A percentile compares a stretch with the other conserved stretches of the same genome.
These are phyloP conservation scores for Pteropus alecto DNA, from an alignment of 2,113 vertebrate genomes.

Conservation along the genomic window DNA sequence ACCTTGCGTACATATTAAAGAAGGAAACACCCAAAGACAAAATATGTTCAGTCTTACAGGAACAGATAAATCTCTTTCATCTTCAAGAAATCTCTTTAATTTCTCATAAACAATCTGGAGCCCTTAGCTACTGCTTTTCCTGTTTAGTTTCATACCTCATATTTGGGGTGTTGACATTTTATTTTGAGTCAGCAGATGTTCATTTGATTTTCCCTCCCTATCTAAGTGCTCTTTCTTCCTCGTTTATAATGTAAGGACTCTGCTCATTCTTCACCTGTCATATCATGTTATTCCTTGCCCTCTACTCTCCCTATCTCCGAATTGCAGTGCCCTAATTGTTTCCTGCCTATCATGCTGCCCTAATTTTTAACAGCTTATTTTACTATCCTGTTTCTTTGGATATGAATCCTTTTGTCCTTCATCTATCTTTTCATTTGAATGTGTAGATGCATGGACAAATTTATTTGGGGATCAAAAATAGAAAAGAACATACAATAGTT, in stretches of 20 bases:
- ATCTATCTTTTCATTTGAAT: slow-evolving; percentile 62
- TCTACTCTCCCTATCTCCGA: slow-evolving; percentile 52
- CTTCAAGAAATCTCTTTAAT: slow-evolving; percentile 17
- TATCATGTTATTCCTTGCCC: slow-evolving; percentile 36
- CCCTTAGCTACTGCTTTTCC: neutral
- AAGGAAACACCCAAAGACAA: neutral
- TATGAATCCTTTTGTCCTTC: slow-evolving; percentile 51
- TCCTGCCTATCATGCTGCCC: slow-evolving; percentile 61
- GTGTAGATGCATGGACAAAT: neutral
- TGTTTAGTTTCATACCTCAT: neutral
- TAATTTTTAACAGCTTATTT: slow-evolving; percentile 70
- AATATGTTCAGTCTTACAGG: neutral
- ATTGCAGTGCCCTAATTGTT: slow-evolving; percentile 68
- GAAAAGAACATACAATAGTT: slow-evolving; percentile 48
- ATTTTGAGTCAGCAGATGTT: slow-evolving; percentile 65
- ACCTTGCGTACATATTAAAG: neutral
- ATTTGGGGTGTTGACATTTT: slow-evolving; percentile 38
- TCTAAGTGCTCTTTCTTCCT: slow-evolving; percentile 10
- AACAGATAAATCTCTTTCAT: neutral
- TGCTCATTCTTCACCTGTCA: slow-evolving; percentile 65
- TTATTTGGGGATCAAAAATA: slow-evolving; percentile 45
- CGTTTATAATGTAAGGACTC: neutral
- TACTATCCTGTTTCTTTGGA: slow-evolving; percentile 43
- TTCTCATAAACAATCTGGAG: slow-evolving; percentile 2
- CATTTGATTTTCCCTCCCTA: slow-evolving; percentile 28